Percentiles rank a stretch among this genome's conserved stretches.
Conservation (phyloP, 2,888 invertebrate genomes). For the Calameuta idolon region DNA sequence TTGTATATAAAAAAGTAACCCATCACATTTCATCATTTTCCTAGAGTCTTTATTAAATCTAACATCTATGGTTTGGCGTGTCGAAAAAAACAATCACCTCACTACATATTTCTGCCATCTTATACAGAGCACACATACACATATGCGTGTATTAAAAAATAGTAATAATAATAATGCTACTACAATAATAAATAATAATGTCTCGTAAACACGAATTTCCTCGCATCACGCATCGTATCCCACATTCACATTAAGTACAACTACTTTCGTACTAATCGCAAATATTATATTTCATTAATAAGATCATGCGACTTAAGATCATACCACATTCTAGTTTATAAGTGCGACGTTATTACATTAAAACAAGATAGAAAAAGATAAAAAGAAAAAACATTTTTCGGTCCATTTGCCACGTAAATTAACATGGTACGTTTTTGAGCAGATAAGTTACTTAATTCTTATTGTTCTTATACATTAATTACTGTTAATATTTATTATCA, state of each 20-base stretch:
- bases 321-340: conserved; percentile 45
- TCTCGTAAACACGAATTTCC: neutral
- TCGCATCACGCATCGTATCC: conserved; percentile 17
- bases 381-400: neutral
- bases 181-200: neutral
- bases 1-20: neutral
- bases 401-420: neutral
- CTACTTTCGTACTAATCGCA: conserved; percentile 60
- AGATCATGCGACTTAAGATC: conserved; percentile 45
- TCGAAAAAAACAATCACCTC: conserved; percentile 18
- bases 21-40: neutral
- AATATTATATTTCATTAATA: conserved; percentile 55
- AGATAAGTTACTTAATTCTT: neutral
- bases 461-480: neutral
- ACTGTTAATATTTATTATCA: neutral
- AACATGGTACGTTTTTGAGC: neutral
- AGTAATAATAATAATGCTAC: no score
- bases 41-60: neutral
- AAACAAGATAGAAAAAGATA: neutral
- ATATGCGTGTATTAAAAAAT: neutral
- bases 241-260: conserved; percentile 53
- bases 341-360: conserved; percentile 34
- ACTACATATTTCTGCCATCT: neutral
- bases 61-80: conserved; percentile 15
- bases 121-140: neutral